Evolutionary conservation across 2,113 vertebrate species (phyloP), one percentile per base, ranked within the genome.

Genomic region (Leptocoma aspasia): DNA sequence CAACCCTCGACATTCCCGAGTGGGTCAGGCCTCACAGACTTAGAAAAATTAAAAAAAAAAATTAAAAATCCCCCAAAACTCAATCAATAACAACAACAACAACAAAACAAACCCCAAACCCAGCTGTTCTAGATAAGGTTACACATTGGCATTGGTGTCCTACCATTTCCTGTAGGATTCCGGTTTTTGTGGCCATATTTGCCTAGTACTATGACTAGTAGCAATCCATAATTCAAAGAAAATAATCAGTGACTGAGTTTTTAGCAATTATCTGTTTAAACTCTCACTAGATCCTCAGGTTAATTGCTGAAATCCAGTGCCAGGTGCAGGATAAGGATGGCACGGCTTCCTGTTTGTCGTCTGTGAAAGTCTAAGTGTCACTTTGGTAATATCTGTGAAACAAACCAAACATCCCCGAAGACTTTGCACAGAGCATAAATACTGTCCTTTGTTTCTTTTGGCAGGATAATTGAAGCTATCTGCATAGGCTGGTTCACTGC

Each of bases 401-500:
- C 53, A 89, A 92, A 85, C 73, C 41, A 63, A 89, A 90, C 60
- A 90, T 71, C 86, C 87, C 41, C 85, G 75, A 84, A 79, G 95
- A 56, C 72, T 92, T 95, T 95, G n/a, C 81, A 69, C 56, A 61
- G 75, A 95, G 92, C 95, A 73, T 97, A 96, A 98, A 94, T 82
- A 73, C 95, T 97, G 95, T 91, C 82, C 90, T 97, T 94, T 97
- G 94, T 98, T 97, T 98, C 95, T 97, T 97, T 97, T 92, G 94
- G 97, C 97, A 99, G 99, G 99, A 99, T 99, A 96, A 99, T 99
- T 96, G 99, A 99, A 98, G 99, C 99, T 13, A 98, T 99, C 97
- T 99, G 99, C 97, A 99, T 99, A 77, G 99, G 99, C 94, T 99
- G 99, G 99, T 99, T 99, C 95, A 99, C 99, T 47, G 99, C 99